Base-by-base conservation (phyloP, 2,797 vertebrate genomes). In the Crenuchus spilurus region DNA sequence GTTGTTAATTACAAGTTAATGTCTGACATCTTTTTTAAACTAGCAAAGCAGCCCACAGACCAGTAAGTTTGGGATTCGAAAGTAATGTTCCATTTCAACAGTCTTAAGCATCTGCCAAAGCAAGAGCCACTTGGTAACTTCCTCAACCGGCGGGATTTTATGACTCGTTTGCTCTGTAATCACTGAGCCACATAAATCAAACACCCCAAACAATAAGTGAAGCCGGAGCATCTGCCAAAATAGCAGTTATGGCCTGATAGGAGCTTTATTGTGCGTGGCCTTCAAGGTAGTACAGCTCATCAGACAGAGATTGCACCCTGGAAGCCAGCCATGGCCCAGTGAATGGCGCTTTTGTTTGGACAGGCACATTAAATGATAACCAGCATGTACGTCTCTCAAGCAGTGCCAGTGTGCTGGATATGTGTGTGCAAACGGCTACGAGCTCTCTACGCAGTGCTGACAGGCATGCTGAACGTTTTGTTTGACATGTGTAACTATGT, bases 261-360 rank as follows among this genome's bases (percentile, higher is more conserved):
- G 68, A 60, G 48, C 52, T 74, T 58, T 48, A 64, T 62, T 65
- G 61, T 49, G 55, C 51, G 62, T 41, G 58, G 31, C 65, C 81
- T 61, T 80, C 51, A 63, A 39, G 18, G 33, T 63, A 76, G 51
- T 57, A 52, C 69, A 76, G 76, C 69, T 83, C 63, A 77, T 78
- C 61, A 60, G 52, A 31, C 46, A 54, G 70, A 82, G 48, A 79
- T 76, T 83, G 63, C 61, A 70, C 20, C 68, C 51, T 84, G 86
- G 80, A 76, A 55, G 18, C 4, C 7, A 22, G 84, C 82, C 84
- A 81, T 22, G n/a, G 54, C 72, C 70, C 42, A 42, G 11, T 84
- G 78, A 85, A 83, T 84, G 65, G 62, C 57, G 33, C 75, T 77
- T 78, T 84, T 85, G 78, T 82, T 83, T 68, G 55, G 31, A 39